Base-by-base conservation (phyloP, 2,888 invertebrate genomes). In the Ligdia adustata region DNA sequence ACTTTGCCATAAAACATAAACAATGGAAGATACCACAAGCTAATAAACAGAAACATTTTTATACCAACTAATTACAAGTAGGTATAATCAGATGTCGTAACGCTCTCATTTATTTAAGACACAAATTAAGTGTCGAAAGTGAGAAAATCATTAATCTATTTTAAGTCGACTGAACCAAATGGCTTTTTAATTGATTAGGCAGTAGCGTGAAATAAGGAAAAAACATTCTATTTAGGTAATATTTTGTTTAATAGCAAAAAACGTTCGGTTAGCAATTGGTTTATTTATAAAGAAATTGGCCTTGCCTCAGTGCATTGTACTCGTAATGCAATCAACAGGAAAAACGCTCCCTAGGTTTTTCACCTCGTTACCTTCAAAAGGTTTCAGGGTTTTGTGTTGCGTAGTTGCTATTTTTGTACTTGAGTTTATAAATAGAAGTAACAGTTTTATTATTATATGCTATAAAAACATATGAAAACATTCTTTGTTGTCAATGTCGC, bases 141-240 rank as follows among this genome's bases (percentile, higher is more conserved):
- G 49, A 47, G 40, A 50, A 45, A 44, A 26, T 20, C 48, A 47
- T 69, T 75, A 76, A 63, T 74, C 72, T 77, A 79, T 82, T 80
- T 80, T 69, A 49, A 50, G 69, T 66, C 60, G 61, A 52, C 64
- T 59, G 69, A 69, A 55, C 53, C 57, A 69, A 79, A 81, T 73
- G 62, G 65, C 52, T 67, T 73, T 75, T 80, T 76, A 82, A 84
- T 82, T 75, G 69, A 67, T 64, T 69, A 31, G 50, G 51, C 51
- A 55, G 61, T 46, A 57, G 67, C 77, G 74, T 79, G 78, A 75
- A 79, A 79, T 76, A 59, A 60, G 64, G 60, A 61, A 70, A 69
- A 69, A 59, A 62, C 59, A 40, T 55, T 56, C 52, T 53, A 52
- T 55, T 56, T 47, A 41, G 18, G 35, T 32, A 47, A 40, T 22